Evolutionary conservation across 2,113 vertebrate genomes (phyloP).

Genomic region (Casuarius casuarius): DNA sequence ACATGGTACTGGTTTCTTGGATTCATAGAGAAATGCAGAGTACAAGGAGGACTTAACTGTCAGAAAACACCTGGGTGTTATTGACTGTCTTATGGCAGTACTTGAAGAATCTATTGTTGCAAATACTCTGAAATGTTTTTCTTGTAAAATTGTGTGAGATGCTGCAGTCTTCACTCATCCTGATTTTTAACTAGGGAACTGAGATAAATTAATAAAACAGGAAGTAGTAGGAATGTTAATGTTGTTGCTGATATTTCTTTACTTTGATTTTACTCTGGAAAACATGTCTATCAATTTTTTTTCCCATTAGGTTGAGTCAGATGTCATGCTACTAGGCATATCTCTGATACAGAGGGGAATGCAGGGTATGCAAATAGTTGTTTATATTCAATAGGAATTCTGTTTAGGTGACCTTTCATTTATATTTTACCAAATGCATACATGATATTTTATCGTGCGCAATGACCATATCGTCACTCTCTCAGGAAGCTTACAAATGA

Average conservation of each 20-base stretch:
- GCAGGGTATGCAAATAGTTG: background rate
- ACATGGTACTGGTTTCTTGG: background rate
- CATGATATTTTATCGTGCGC: accelerated
- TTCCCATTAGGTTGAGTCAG: background rate
- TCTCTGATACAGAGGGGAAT: background rate
- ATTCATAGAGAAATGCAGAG: background rate
- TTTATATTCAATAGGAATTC: background rate
- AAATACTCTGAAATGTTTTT: background rate
- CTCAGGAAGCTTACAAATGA: background rate
- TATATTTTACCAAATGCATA: background rate
- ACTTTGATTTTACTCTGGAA: background rate
- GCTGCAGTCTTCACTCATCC: background rate
- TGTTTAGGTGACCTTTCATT: background rate
- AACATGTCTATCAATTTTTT: background rate
- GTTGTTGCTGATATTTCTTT: background rate
- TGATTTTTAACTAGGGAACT: background rate
- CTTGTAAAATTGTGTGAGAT: background rate
- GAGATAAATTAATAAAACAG: background rate
- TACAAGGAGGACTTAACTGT: background rate
- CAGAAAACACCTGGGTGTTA: background rate
- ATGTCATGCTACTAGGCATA: background rate
- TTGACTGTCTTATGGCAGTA: background rate
- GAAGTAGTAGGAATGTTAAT: background rate
- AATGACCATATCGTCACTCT: background rate
- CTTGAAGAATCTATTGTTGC: background rate